A percentile compares a stretch with the other conserved stretches of the same genome.
phyloP scores from a whole-genome alignment of 2,888 invertebrate species.

The Minunthozetes semirufus region DNA sequence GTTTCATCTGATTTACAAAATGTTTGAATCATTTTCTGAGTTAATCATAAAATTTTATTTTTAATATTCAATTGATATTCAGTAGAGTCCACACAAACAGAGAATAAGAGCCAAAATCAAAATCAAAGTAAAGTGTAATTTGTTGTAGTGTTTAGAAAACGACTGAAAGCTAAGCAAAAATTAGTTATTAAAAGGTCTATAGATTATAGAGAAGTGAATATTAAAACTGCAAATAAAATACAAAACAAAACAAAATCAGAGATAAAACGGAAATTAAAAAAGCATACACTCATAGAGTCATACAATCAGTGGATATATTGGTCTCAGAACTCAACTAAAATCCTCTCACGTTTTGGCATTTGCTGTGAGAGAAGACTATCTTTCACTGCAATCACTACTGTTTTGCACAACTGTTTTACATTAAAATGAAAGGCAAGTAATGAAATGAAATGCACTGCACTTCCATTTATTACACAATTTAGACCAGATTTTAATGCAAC shows the following conservation, averaged over 20 bases:
- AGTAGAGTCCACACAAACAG: not conserved
- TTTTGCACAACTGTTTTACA: not conserved
- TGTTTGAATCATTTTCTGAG: not conserved
- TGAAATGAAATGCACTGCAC: not conserved
- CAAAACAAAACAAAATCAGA: conserved; percentile 24
- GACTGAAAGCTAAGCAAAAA: too few relatives aligned
- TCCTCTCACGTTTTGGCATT: conserved; percentile 22
- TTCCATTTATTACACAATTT: conserved; percentile 12
- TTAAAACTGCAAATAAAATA: conserved; percentile 10
- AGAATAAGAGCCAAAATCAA: too few relatives aligned
- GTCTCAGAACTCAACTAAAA: not conserved
- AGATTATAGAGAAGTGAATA: not conserved
- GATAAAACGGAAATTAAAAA: conserved; percentile 27
- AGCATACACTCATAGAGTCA: not conserved
- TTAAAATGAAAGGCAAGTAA: not conserved
- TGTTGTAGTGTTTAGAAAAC: too few relatives aligned
- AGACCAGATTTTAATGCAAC: conserved; percentile 4
- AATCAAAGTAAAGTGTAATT: too few relatives aligned
- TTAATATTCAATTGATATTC: conserved; percentile 9
- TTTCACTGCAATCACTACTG: conserved; percentile 3
- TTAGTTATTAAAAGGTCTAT: too few relatives aligned
- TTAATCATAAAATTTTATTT: not conserved
- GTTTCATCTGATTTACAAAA: not conserved
- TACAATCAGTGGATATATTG: not conserved
- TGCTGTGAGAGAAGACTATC: conserved; percentile 11